Evolutionary conservation across 2,113 vertebrate genomes (phyloP), one percentile per base, ranked within the genome.

Genomic region (Rhodinocichla rosea): DNA sequence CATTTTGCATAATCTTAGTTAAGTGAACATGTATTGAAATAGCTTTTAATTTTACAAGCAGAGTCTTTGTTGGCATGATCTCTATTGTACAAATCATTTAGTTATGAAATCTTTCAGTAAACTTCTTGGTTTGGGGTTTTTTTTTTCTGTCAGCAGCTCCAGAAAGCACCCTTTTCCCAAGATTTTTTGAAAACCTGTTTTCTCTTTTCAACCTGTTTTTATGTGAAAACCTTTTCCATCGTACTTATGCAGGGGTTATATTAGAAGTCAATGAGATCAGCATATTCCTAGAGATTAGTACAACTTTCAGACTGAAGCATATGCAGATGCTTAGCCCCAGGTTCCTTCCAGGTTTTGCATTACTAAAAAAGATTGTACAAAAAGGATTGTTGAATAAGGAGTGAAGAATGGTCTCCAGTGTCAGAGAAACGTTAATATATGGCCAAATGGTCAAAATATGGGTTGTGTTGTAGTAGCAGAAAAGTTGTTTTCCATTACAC

Each of bases 351-450:
- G 84, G 70, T 65, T 95, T 87, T 87, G n/a, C 62, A 28, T 90
- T 92, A 74, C 68, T 91, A 67, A 60, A 80, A 83, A 53, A 92
- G 35, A 90, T 53, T 89, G 70, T 80, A 40, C 40, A 90, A 81
- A 74, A 96, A 84, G 55, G 40, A 79, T 79, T 97, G 37, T 88
- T 96, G 90, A 97, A 94, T 91, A 82, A 78, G 67, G 86, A 97
- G 69, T 94, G 56, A 33, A 76, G 55, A 97, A 96, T 96, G 94
- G 74, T 87, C 82, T 82, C 95, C 42, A 42, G n/a, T 94, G 91
- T 94, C 89, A 97, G 60, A 88, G 80, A 94, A 97, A 93, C 91
- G 68, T 90, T 97, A 96, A 96, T 91, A 94, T 78, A 90, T 85
- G 86, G 28, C 39, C 76, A 97, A 97, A 95, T 87, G 76, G 70